Base-by-base conservation (phyloP, 1,140 invertebrate genomes). In the Pomacea maculata region DNA sequence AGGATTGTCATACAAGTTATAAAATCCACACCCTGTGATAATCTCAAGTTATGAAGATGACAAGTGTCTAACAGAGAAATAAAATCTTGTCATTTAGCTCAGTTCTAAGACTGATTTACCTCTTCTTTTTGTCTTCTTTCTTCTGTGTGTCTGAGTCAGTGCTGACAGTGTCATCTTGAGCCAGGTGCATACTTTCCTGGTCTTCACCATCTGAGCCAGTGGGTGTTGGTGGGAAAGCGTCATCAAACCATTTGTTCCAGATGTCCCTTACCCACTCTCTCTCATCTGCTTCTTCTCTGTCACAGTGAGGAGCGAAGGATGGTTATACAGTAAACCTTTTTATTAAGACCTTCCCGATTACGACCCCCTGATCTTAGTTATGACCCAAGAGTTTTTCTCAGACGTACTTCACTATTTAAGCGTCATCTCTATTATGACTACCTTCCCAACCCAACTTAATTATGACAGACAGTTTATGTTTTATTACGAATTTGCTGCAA, bases 231-330 rank as follows among this genome's bases (percentile, higher is more conserved):
- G 91, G 89, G 79, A 85, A 91, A 7, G 89, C 84, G 68, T 91
- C 85, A 82, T 92, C 90, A 87, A 92, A 91, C 91, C 91, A 92
- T 4, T 25, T 71, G 80, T 91, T 89, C 91, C 91, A 92, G 61
- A 92, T 89, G 55, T 85, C 87, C 17, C 90, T 75, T 10, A 87
- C 87, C 88, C 89, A 91, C 75, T 91, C 91, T 52, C 90, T 80
- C 34, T 85, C 83, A 81, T 88, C 85, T 10, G 82, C 79, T 55
- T 85, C 82, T 75, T 67, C 64, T 14, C 86, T 87, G 83, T 21
- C 25, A 45, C 12, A 71, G 10, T 21, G 12, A 71, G 1, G 5
- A 71, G 68, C 7, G 25, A 29, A 45, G 19, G 34, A 71, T 45
- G 34, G 34, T 45, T 45, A 6, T 45, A 45, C 34, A 45, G 34